A percentile compares a stretch with the other conserved stretches of the same genome.
Conservation (phyloP, 92 coral and sea anemone species). For the Epizoanthus stellaris region DNA sequence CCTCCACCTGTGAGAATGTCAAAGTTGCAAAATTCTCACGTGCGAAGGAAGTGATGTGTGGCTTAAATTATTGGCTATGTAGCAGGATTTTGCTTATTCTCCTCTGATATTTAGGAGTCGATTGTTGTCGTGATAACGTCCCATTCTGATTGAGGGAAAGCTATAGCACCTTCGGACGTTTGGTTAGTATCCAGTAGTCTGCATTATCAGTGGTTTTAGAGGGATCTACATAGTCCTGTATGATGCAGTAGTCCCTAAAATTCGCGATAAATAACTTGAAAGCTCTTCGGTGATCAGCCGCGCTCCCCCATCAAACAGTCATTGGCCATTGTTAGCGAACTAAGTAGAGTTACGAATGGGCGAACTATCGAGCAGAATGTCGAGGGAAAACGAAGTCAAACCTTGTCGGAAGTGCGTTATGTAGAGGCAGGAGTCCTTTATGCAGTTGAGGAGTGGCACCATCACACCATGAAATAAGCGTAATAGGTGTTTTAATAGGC, state of each 20-base stretch:
- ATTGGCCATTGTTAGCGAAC: not conserved
- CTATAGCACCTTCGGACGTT: conserved; percentile 50
- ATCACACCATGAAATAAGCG: conserved; percentile 31
- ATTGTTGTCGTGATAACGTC: conserved; percentile 51
- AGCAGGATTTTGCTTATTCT: conserved; percentile 52
- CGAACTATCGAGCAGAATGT: too few species aligned
- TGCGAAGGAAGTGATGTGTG: conserved; percentile 45
- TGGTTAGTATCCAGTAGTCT: conserved; percentile 50
- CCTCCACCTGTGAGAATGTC: conserved; percentile 63
- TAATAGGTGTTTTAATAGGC: too few species aligned
- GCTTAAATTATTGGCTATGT: conserved; percentile 52
- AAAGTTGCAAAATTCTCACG: conserved; percentile 53
- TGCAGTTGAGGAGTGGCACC: too few species aligned
- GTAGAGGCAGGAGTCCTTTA: too few species aligned
- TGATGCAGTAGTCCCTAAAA: conserved; percentile 14
- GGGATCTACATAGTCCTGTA: too few species aligned
- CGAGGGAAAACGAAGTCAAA: not conserved
- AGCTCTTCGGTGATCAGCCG: too few species aligned
- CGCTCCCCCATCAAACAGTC: not conserved
- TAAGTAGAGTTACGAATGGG: too few species aligned
- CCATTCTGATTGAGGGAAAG: conserved; percentile 60
- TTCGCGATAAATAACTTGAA: not conserved
- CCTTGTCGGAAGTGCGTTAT: not conserved
- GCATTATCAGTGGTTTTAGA: too few species aligned
- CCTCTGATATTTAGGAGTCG: conserved; percentile 52